phyloP scores from a whole-genome alignment of 2,888 invertebrate genomes.

The Leucophenga maculata region DNA sequence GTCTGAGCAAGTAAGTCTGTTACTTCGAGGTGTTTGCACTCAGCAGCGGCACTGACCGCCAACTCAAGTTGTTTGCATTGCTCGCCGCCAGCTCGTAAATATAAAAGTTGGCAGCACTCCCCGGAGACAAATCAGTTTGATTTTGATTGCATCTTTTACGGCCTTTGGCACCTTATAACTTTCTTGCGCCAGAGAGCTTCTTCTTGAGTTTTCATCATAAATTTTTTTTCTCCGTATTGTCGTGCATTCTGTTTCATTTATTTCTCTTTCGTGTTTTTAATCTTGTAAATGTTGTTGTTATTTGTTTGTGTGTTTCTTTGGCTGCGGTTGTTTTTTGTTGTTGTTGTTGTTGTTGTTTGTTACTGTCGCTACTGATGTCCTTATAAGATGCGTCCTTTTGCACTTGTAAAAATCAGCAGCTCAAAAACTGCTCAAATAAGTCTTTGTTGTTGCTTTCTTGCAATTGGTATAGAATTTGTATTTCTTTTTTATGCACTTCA shows the following conservation, averaged over 20 bases:
- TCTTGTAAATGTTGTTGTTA: slow-evolving; percentile 17
- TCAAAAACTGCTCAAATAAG: no score
- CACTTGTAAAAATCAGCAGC: no score
- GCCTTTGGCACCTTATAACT: slow-evolving; percentile 64
- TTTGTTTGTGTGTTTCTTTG: background rate
- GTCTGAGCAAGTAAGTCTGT: slow-evolving; percentile 32
- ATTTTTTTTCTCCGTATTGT: background rate
- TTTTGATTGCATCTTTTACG: slow-evolving; percentile 64
- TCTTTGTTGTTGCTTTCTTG: no score
- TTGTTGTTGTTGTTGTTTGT: background rate
- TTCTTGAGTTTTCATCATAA: background rate
- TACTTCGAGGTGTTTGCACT: slow-evolving; percentile 18
- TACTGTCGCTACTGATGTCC: background rate
- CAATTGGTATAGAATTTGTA: no score
- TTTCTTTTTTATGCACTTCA: no score
- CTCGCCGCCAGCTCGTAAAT: slow-evolving; percentile 49
- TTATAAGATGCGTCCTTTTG: no score
- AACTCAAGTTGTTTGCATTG: background rate
- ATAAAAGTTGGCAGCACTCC: slow-evolving; percentile 62
- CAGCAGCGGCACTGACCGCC: background rate
- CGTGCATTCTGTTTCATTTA: slow-evolving; percentile 1
- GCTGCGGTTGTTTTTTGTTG: background rate
- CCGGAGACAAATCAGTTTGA: slow-evolving; percentile 64
- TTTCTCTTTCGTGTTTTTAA: slow-evolving; percentile 14
- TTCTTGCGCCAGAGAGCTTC: slow-evolving; percentile 36